These are phyloP conservation scores for Cnemophilus loriae DNA, from an alignment of 2,113 vertebrate species.

Conservation along the genomic window DNA sequence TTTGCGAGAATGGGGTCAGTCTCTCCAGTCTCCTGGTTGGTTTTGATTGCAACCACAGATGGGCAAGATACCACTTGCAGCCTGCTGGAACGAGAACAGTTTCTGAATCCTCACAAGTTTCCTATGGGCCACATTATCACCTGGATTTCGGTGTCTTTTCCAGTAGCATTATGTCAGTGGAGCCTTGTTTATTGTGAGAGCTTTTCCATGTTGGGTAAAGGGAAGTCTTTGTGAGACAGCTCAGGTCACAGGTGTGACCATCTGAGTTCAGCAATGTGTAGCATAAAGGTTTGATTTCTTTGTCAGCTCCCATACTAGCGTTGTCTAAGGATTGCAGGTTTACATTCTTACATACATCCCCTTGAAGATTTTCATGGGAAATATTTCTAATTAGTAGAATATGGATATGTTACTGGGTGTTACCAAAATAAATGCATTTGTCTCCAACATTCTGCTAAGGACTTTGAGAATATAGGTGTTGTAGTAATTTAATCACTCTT, in stretches of 20 bases:
- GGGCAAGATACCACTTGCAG: not conserved
- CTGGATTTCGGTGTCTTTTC: not conserved
- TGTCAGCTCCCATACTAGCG: fast-evolving
- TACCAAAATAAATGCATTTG: not conserved
- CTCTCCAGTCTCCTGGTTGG: not conserved
- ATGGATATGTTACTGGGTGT: not conserved
- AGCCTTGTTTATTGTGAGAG: not conserved
- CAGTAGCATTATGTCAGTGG: not conserved
- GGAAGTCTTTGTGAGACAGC: not conserved
- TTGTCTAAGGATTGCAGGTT: not conserved
- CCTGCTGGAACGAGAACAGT: not conserved
- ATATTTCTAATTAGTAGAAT: not conserved
- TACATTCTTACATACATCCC: not conserved
- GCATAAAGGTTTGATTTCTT: not conserved
- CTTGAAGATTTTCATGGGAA: not conserved
- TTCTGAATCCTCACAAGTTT: not conserved
- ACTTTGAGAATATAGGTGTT: not conserved
- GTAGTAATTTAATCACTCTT: not conserved
- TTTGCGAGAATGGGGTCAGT: not conserved
- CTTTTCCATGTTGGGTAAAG: not conserved
- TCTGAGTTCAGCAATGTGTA: not conserved
- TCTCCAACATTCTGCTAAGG: not conserved
- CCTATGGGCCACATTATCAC: not conserved
- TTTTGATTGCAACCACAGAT: not conserved
- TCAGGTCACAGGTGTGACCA: not conserved